Evolutionary conservation across 2,113 vertebrate genomes (phyloP).

Genomic region (Strix uralensis): DNA sequence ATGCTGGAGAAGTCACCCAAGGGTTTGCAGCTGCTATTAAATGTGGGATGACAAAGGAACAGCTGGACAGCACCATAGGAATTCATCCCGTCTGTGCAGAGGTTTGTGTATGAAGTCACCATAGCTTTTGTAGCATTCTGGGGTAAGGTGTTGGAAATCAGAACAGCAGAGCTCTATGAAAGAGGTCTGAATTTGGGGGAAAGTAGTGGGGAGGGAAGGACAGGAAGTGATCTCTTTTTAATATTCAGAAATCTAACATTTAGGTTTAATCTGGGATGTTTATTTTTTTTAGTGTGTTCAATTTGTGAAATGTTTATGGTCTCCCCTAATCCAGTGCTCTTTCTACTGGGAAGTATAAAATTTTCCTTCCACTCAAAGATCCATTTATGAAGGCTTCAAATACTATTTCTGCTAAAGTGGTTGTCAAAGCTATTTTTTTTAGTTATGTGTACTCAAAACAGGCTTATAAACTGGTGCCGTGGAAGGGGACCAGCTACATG

Average conservation of each 20-base stretch:
- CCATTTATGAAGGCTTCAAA: background rate
- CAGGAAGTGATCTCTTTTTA: background rate
- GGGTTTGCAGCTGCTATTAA: slow-evolving; percentile 83
- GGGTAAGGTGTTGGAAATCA: background rate
- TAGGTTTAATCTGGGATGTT: background rate
- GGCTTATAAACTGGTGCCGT: background rate
- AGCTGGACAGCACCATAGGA: slow-evolving; percentile 80
- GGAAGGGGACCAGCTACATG: background rate
- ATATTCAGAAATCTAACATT: background rate
- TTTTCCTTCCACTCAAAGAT: background rate
- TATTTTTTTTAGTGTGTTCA: background rate
- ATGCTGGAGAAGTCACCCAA: slow-evolving; percentile 84
- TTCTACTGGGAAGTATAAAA: background rate
- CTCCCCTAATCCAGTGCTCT: background rate
- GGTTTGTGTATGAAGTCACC: slow-evolving; percentile 60
- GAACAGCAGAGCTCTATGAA: background rate
- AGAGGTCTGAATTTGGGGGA: background rate
- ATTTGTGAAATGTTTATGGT: background rate
- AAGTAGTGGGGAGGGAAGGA: background rate
- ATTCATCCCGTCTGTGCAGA: slow-evolving; percentile 85
- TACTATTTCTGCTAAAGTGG: background rate
- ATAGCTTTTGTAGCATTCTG: background rate
- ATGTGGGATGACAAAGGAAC: slow-evolving; percentile 82
- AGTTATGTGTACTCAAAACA: background rate
- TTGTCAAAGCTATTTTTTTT: background rate